phyloP scores from a whole-genome alignment of 2,888 invertebrate species.

The Norana najaformis region DNA sequence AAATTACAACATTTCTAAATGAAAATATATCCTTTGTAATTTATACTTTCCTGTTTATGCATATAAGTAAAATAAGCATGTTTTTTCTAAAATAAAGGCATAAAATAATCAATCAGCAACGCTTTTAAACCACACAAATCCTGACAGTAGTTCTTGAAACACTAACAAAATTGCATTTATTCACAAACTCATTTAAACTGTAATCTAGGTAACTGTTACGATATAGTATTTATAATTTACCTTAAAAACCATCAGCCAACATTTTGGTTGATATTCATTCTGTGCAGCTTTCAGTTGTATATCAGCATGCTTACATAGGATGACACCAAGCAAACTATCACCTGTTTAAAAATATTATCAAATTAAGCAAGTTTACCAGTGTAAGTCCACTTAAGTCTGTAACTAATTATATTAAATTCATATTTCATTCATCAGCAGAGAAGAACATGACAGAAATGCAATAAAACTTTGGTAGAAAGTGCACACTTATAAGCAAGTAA shows the following conservation, averaged over 20 bases:
- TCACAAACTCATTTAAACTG: not conserved
- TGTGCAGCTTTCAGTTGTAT: conserved; percentile 35
- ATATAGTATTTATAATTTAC: not conserved
- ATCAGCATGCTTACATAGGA: conserved; percentile 34
- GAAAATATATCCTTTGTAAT: not conserved
- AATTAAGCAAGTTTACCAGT: not conserved
- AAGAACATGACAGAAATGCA: not conserved
- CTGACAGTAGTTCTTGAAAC: not conserved
- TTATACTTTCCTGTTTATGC: not conserved
- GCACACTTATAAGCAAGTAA: not conserved
- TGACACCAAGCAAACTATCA: conserved; percentile 28
- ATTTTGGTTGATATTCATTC: conserved; percentile 6
- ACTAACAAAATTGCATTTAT: not conserved
- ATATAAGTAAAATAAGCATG: not conserved
- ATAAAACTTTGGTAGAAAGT: not conserved
- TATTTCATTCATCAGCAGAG: not conserved
- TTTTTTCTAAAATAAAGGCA: not conserved
- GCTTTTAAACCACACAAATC: not conserved
- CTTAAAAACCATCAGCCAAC: conserved; percentile 32
- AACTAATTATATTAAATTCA: not conserved
- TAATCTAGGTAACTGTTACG: not conserved
- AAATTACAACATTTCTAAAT: not conserved
- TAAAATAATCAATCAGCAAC: not conserved
- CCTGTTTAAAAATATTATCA: conserved; percentile 27
- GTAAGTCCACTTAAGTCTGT: not conserved